Evolutionary conservation across 2,888 invertebrate genomes (phyloP).

Genomic region (Anticlea derivata): DNA sequence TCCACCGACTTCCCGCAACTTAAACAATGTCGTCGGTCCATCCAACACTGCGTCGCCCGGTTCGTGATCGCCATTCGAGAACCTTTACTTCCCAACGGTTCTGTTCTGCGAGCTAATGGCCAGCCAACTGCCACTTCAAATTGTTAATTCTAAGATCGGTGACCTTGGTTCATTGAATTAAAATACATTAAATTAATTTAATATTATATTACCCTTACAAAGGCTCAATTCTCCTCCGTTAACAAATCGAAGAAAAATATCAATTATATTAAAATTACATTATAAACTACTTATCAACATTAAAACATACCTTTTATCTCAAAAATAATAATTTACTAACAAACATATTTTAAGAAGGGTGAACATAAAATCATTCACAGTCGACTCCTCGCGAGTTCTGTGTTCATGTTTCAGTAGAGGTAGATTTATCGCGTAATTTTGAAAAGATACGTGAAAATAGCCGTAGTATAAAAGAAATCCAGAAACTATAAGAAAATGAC

Average conservation of each 20-base stretch:
- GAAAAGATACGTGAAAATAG: not conserved
- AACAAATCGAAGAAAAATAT: slow-evolving; percentile 67
- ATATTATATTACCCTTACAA: slow-evolving; percentile 74
- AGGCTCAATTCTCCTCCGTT: slow-evolving; percentile 68
- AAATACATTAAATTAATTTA: slow-evolving; percentile 49
- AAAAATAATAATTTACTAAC: slow-evolving; percentile 84
- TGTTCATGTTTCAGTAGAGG: slow-evolving; percentile 22
- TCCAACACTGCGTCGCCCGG: no score
- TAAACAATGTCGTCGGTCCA: no score
- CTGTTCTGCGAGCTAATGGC: no score
- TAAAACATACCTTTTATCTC: slow-evolving; percentile 81
- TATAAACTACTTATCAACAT: slow-evolving; percentile 79
- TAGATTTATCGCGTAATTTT: slow-evolving; percentile 17
- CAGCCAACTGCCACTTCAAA: no score
- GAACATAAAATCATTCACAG: slow-evolving; percentile 34
- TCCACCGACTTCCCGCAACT: no score
- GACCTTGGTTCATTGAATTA: no score
- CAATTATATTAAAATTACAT: slow-evolving; percentile 77
- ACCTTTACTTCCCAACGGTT: no score
- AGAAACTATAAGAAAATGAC: not conserved
- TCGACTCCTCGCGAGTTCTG: slow-evolving; percentile 10
- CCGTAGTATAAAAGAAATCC: not conserved
- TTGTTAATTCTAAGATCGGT: no score
- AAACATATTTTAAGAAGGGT: slow-evolving; percentile 51
- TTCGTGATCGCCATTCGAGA: no score